Conservation (phyloP, 64 coral and sea anemone genomes). For the Montipora efflorescens region DNA sequence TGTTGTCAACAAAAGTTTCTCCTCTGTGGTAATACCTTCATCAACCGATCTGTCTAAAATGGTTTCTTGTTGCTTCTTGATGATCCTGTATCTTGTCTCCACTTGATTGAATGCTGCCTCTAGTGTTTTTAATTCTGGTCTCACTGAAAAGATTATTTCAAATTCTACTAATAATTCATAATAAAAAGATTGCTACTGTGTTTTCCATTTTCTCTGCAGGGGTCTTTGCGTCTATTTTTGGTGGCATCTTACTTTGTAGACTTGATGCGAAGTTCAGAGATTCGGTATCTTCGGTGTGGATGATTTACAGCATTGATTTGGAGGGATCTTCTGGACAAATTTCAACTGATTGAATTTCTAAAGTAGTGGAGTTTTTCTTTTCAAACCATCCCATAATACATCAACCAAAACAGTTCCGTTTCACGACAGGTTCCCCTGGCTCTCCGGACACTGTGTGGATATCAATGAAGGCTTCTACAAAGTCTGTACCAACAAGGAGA, state of each 20-base stretch:
- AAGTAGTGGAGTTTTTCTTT: too few species aligned
- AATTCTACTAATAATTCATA: slow-evolving; percentile 80
- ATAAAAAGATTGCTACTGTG: slow-evolving; percentile 19
- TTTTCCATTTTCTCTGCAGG: slow-evolving; percentile 40
- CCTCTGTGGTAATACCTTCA: slow-evolving; percentile 60
- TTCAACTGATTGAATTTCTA: too few species aligned
- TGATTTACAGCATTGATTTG: too few species aligned
- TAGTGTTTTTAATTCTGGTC: slow-evolving; percentile 60
- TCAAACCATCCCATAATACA: too few species aligned
- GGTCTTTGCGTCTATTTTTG: slow-evolving; percentile 19
- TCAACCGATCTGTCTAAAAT: slow-evolving; percentile 67
- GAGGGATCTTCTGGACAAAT: too few species aligned
- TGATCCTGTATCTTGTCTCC: slow-evolving; percentile 50
- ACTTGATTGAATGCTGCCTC: slow-evolving; percentile 61
- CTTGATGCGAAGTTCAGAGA: too few species aligned
- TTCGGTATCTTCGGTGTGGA: too few species aligned
- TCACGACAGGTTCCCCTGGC: too few species aligned
- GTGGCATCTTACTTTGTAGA: neutral
- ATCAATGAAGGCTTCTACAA: too few species aligned
- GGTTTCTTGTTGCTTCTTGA: slow-evolving; percentile 67
- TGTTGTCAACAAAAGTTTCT: slow-evolving; percentile 11
- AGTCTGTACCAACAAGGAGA: too few species aligned
- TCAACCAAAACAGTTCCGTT: too few species aligned
- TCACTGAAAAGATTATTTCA: slow-evolving; percentile 63
- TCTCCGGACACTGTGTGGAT: too few species aligned